phyloP scores from a whole-genome alignment of 2,797 vertebrate genomes.

The Platyrinchus mystaceus region DNA sequence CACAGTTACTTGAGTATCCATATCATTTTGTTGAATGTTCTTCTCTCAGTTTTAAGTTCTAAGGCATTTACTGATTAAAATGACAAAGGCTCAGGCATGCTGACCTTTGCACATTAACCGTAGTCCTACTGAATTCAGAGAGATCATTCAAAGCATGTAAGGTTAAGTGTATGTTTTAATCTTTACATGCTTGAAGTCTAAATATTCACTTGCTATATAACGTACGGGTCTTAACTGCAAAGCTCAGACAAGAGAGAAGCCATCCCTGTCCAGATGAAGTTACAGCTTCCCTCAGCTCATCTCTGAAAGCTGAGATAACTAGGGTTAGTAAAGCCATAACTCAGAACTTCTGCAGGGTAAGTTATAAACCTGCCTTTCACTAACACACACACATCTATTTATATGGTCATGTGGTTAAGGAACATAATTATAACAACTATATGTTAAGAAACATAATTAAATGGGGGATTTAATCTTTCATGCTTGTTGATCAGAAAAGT shows the following conservation, averaged over 20 bases:
- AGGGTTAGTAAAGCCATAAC: not conserved
- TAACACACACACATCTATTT: not conserved
- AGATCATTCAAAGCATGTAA: not conserved
- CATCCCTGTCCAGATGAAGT: not conserved
- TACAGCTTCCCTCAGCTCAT: not conserved
- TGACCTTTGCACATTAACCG: not conserved
- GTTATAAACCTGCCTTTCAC: not conserved
- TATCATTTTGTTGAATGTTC: not conserved
- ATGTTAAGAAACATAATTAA: no score
- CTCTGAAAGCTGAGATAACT: not conserved
- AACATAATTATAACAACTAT: not conserved
- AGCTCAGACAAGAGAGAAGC: not conserved
- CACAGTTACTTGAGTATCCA: not conserved
- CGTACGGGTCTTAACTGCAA: not conserved
- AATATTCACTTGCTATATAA: not conserved
- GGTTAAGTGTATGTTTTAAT: not conserved
- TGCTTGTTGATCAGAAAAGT: not conserved
- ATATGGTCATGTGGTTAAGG: not conserved
- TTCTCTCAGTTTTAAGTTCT: not conserved
- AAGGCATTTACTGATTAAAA: not conserved
- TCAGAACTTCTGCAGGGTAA: not conserved
- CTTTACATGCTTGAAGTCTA: not conserved
- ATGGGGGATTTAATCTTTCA: not conserved
- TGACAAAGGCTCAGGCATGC: not conserved
- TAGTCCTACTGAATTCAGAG: not conserved